Conservation (phyloP, 2,888 invertebrate genomes). For the Cinara cedri region DNA sequence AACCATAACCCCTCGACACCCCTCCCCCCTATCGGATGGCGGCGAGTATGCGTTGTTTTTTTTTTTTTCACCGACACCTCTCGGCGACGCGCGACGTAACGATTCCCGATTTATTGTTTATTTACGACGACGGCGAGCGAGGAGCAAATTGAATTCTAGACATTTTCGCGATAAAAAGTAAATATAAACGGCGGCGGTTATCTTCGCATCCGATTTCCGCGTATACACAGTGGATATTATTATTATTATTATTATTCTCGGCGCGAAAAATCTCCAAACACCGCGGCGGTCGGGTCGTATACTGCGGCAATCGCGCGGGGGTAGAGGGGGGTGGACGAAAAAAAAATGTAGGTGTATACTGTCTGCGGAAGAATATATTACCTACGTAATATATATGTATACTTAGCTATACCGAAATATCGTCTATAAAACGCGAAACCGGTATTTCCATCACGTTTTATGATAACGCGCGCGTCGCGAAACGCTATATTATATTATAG, state of each 20-base stretch:
- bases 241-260: constrained; percentile 10
- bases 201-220: neutral
- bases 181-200: neutral
- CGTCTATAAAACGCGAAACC: constrained; percentile 23
- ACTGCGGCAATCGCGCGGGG: neutral
- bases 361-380: neutral
- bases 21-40: too few species aligned
- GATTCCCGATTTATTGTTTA: neutral
- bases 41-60: too few species aligned
- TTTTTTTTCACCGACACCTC: too few species aligned
- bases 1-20: too few species aligned
- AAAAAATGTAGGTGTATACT: too few species aligned
- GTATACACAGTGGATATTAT: neutral
- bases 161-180: neutral
- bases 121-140: neutral
- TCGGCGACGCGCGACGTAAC: too few species aligned
- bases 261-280: neutral
- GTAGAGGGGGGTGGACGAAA: too few species aligned
- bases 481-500: neutral
- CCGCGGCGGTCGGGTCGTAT: neutral
- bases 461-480: constrained; percentile 15
- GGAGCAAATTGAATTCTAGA: constrained; percentile 14
- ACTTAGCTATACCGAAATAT: neutral
- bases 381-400: neutral
- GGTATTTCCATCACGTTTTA: constrained; percentile 49